Percentiles rank a stretch among this genome's conserved stretches.
These are phyloP conservation scores for Polia nebulosa DNA, from an alignment of 2,888 invertebrate species.

Conservation along the genomic window DNA sequence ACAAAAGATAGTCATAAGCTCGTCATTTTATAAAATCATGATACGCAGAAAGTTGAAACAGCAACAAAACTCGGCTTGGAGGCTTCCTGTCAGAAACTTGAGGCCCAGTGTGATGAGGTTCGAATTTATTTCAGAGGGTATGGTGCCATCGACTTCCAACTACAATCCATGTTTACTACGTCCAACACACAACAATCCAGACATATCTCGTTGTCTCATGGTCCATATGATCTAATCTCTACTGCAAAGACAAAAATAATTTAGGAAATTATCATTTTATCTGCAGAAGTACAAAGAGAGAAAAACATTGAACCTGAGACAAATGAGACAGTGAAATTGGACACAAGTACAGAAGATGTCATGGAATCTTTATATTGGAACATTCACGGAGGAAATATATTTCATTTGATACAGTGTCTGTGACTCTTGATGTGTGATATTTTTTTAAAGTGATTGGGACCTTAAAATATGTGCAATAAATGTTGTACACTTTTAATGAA, in stretches of 20 bases:
- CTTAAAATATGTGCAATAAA: slow-evolving; percentile 65
- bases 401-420: slow-evolving; percentile 89
- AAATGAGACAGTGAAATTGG: slow-evolving; percentile 85
- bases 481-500: slow-evolving; percentile 55
- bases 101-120: slow-evolving; percentile 87
- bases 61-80: slow-evolving; percentile 83
- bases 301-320: slow-evolving; percentile 88
- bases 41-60: slow-evolving; percentile 71
- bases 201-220: slow-evolving; percentile 92
- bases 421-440: slow-evolving; percentile 74
- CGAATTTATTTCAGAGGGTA: slow-evolving; percentile 91
- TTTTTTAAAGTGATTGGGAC: slow-evolving; percentile 75
- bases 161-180: slow-evolving; percentile 88
- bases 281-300: slow-evolving; percentile 90
- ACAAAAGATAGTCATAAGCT: slow-evolving; percentile 8
- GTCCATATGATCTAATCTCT: slow-evolving; percentile 91
- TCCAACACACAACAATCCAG: slow-evolving; percentile 91
- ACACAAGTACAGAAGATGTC: slow-evolving; percentile 87
- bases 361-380: slow-evolving; percentile 92
- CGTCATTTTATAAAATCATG: slow-evolving; percentile 8
- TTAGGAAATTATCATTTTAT: slow-evolving; percentile 87
- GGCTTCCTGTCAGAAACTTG: slow-evolving; percentile 80
- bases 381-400: slow-evolving; percentile 92
- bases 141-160: slow-evolving; percentile 88
- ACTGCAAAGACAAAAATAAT: slow-evolving; percentile 77